phyloP scores from a whole-genome alignment of 1,140 invertebrate species.

The Magallana angulata region DNA sequence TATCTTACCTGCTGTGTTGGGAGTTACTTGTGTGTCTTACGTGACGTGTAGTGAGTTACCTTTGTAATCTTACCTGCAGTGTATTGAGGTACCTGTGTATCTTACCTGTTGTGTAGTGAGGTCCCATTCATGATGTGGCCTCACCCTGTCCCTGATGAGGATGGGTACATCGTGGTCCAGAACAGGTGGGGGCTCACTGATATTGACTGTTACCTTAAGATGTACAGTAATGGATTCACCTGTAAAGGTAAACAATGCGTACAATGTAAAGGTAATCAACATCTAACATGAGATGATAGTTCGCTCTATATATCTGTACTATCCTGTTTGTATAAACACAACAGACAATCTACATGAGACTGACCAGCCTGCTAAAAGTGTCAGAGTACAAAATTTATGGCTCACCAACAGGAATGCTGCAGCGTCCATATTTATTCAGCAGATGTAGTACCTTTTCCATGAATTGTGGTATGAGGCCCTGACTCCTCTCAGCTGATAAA shows the following conservation, averaged over 20 bases:
- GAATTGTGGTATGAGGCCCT: constrained; percentile 85
- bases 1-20: neutral
- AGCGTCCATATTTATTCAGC: constrained; percentile 87
- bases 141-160: constrained; percentile 83
- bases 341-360: too few species aligned
- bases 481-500: constrained; percentile 84
- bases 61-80: neutral
- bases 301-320: too few species aligned
- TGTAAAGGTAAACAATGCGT: neutral
- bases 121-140: constrained; percentile 88
- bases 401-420: constrained; percentile 86
- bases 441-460: constrained; percentile 88
- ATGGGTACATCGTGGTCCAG: constrained; percentile 95
- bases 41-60: neutral
- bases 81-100: neutral
- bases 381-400: neutral
- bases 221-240: constrained; percentile 80
- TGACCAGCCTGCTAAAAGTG: too few species aligned
- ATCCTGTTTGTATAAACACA: too few species aligned
- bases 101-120: constrained; percentile 90
- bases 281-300: too few species aligned
- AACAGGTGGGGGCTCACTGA: constrained; percentile 86
- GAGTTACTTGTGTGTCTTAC: neutral
- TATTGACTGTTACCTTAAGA: constrained; percentile 79
- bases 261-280: too few species aligned